A percentile compares a stretch with the other conserved stretches of the same genome.
These are phyloP conservation scores for Erpetoichthys calabaricus DNA, from an alignment of 2,797 vertebrate species.

Conservation along the genomic window DNA sequence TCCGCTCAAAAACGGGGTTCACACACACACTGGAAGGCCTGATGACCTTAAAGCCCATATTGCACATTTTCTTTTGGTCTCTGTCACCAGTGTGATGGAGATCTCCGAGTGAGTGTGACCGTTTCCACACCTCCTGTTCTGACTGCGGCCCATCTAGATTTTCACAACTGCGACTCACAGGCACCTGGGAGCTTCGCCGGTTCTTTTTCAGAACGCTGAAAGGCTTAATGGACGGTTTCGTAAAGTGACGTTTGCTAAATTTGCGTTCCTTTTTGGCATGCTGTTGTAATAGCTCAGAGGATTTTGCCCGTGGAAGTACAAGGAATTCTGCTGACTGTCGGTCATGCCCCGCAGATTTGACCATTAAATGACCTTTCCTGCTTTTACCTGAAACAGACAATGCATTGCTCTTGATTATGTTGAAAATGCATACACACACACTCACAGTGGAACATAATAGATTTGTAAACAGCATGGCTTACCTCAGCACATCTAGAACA, in stretches of 20 bases:
- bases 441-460: neutral
- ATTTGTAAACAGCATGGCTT: too few relatives aligned
- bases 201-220: slow-evolving; percentile 43
- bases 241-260: slow-evolving; percentile 37
- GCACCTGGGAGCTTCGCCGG: slow-evolving; percentile 52
- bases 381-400: slow-evolving; percentile 68
- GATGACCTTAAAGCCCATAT: slow-evolving; percentile 17
- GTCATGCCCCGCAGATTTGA: slow-evolving; percentile 31
- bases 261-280: slow-evolving; percentile 47
- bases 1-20: neutral
- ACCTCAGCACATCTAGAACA: too few relatives aligned
- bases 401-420: slow-evolving; percentile 4
- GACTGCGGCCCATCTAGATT: slow-evolving; percentile 54
- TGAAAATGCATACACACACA: neutral
- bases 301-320: slow-evolving; percentile 59
- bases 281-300: slow-evolving; percentile 46
- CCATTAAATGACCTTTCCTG: slow-evolving; percentile 55
- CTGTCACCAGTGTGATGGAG: slow-evolving; percentile 53
- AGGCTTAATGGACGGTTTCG: slow-evolving; percentile 45
- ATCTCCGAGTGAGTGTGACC: slow-evolving; percentile 81
- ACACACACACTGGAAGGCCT: neutral
- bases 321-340: slow-evolving; percentile 51
- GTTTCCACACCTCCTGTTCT: slow-evolving; percentile 50
- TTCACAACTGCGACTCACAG: slow-evolving; percentile 75
- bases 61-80: slow-evolving; percentile 29